Evolutionary conservation across 2,888 invertebrate genomes (phyloP).

Genomic region (Pyrocoelia pectoralis): DNA sequence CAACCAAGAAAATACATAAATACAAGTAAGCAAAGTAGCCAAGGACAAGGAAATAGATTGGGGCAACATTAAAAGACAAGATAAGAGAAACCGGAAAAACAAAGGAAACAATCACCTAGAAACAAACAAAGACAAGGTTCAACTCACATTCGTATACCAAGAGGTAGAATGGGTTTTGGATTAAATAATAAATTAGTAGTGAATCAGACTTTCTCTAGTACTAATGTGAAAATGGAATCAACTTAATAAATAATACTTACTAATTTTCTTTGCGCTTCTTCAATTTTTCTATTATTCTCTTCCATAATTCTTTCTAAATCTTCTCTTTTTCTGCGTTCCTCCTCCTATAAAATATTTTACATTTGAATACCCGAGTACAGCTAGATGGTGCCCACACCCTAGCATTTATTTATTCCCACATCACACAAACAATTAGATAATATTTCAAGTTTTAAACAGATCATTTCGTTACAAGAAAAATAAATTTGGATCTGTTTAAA

Average conservation of each 20-base stretch:
- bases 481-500: slow-evolving; percentile 11
- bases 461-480: slow-evolving; percentile 22
- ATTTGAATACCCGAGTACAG: slow-evolving; percentile 57
- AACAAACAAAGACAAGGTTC: no score
- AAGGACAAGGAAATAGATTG: no score
- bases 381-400: slow-evolving; percentile 51
- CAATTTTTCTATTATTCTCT: slow-evolving; percentile 97
- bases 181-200: no score
- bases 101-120: no score
- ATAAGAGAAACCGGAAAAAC: no score
- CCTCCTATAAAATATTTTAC: slow-evolving; percentile 85
- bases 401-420: slow-evolving; percentile 42
- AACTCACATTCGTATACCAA: no score
- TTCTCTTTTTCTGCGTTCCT: slow-evolving; percentile 94
- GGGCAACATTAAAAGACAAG: no score
- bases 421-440: slow-evolving; percentile 30
- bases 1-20: no score
- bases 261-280: slow-evolving; percentile 96
- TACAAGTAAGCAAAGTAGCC: no score
- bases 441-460: slow-evolving; percentile 29
- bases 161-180: no score
- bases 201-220: no score
- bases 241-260: slow-evolving; percentile 67
- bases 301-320: slow-evolving; percentile 96
- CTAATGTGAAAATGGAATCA: no score